phyloP scores from a whole-genome alignment of 2,797 vertebrate species.

The Antrozous pallidus region DNA sequence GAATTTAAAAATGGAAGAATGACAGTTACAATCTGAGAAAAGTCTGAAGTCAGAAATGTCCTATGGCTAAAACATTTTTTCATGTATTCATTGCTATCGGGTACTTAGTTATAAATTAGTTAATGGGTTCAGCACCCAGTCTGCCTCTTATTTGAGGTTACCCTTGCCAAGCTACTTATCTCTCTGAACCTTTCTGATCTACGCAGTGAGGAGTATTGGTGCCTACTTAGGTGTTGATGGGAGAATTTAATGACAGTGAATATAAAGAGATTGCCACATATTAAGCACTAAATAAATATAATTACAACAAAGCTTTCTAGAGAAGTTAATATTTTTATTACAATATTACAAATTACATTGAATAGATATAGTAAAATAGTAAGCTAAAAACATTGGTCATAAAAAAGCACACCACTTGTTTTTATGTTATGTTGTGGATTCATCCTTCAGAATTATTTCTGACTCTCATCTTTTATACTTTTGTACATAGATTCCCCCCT shows the following conservation, averaged over 20 bases:
- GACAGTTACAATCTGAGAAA: background rate
- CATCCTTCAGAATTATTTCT: slow-evolving; percentile 37
- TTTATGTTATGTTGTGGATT: background rate
- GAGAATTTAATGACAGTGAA: background rate
- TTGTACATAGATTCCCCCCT: background rate
- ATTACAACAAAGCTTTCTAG: background rate
- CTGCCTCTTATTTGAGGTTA: background rate
- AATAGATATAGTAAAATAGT: slow-evolving; percentile 11
- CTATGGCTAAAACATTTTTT: background rate
- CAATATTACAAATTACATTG: background rate
- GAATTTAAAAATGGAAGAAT: background rate
- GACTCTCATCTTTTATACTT: background rate
- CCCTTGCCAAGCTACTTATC: background rate
- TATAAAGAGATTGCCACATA: background rate
- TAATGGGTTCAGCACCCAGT: background rate
- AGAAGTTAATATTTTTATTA: slow-evolving; percentile 17
- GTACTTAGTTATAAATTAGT: background rate
- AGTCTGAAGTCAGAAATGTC: background rate
- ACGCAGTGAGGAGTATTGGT: background rate
- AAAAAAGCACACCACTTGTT: background rate
- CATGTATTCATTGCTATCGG: background rate
- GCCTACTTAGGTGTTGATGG: background rate
- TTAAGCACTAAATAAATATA: background rate
- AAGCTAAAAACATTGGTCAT: background rate
- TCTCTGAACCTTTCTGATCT: slow-evolving; percentile 3